phyloP scores from a whole-genome alignment of 2,113 vertebrate species.

The Malurus melanocephalus region DNA sequence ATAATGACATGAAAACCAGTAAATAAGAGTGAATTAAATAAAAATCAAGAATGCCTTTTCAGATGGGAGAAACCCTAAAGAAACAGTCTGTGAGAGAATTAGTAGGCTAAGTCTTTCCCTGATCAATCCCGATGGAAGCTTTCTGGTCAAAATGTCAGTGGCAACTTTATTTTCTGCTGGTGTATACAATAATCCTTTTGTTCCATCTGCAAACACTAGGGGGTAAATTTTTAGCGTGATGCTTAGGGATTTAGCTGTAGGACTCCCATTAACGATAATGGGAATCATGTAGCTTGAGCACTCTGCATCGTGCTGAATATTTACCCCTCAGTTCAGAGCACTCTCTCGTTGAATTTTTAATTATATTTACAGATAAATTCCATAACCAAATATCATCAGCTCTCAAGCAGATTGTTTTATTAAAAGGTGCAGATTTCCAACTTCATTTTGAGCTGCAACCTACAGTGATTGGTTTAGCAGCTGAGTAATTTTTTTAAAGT shows the following conservation, averaged over 20 bases:
- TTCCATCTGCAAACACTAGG: constrained; percentile 78
- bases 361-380: constrained; percentile 81
- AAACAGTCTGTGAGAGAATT: not conserved
- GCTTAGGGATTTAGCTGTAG: constrained; percentile 70
- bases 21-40: constrained; percentile 17
- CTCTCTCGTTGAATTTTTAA: constrained; percentile 73
- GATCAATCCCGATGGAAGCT: constrained; percentile 39
- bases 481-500: constrained; percentile 52
- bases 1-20: not conserved
- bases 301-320: constrained; percentile 69
- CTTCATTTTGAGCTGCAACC: constrained; percentile 43
- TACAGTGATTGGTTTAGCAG: constrained; percentile 57
- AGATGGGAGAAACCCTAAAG: not conserved
- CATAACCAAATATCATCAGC: constrained; percentile 64
- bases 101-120: constrained; percentile 27
- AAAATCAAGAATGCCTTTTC: not conserved
- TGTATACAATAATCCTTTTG: constrained; percentile 72
- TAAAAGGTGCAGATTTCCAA: constrained; percentile 58
- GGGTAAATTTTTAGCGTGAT: constrained; percentile 75
- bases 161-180: constrained; percentile 69
- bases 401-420: constrained; percentile 66
- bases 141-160: constrained; percentile 68
- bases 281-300: constrained; percentile 65
- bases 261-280: constrained; percentile 79
- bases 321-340: constrained; percentile 70